These are phyloP conservation scores for Characodon lateralis DNA, from an alignment of 2,797 vertebrate genomes.

Conservation along the genomic window DNA sequence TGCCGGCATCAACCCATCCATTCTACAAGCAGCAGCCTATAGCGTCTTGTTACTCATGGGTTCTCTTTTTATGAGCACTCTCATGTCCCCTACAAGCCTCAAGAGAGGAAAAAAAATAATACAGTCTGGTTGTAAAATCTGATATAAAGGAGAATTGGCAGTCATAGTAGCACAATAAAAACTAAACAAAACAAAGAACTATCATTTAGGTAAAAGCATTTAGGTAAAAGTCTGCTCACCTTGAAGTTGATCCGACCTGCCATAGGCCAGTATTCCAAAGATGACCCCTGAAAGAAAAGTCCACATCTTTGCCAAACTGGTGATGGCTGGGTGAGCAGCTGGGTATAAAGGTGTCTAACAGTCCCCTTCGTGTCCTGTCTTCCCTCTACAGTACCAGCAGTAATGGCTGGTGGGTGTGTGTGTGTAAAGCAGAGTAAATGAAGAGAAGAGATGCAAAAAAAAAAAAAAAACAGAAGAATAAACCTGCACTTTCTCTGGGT, in stretches of 20 bases:
- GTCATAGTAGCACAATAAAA: conserved; percentile 17
- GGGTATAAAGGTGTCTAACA: conserved; percentile 63
- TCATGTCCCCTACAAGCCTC: conserved; percentile 21
- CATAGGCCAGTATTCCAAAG: conserved; percentile 79
- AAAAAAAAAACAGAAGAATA: conserved; percentile 20
- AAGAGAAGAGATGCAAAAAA: conserved; percentile 35
- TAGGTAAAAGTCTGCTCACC: conserved; percentile 67
- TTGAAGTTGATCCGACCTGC: conserved; percentile 55
- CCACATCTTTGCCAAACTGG: conserved; percentile 75
- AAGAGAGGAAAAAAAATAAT: conserved; percentile 3
- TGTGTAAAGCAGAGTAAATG: conserved; percentile 29
- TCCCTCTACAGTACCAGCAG: conserved; percentile 62
- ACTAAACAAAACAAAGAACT: conserved; percentile 49
- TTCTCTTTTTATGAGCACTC: conserved; percentile 26
- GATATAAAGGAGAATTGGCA: conserved; percentile 35
- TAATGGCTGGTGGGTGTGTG: conserved; percentile 51
- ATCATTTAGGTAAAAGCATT: conserved; percentile 20
- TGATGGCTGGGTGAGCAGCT: conserved; percentile 57
- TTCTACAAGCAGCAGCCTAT: conserved; percentile 50
- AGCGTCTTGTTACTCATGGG: conserved; percentile 31
- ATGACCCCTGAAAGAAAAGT: conserved; percentile 72
- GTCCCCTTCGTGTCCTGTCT: conserved; percentile 67
- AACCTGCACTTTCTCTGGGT: conserved; percentile 56
- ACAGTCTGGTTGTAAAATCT: conserved; percentile 23
- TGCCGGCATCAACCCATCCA: conserved; percentile 65